These are phyloP conservation scores for Drosophila meridionalis DNA, from an alignment of 2,888 invertebrate species.

Conservation along the genomic window DNA sequence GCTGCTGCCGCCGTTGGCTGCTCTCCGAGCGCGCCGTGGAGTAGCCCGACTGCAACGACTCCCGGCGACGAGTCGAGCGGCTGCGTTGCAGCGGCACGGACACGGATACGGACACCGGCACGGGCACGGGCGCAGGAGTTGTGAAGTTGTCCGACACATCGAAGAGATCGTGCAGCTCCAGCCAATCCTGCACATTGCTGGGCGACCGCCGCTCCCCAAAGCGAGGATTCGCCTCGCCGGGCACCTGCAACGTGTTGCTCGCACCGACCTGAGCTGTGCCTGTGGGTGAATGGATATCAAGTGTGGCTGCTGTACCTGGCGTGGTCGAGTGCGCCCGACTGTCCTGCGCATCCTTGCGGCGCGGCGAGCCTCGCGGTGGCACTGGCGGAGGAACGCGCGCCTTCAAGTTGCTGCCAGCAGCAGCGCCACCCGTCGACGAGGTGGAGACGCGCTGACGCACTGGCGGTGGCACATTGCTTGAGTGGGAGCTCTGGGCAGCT, in stretches of 20 bases:
- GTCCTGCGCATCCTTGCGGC: slow-evolving; percentile 84
- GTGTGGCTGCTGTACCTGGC: slow-evolving; percentile 73
- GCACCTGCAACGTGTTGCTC: slow-evolving; percentile 60
- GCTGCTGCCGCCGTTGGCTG: slow-evolving; percentile 61
- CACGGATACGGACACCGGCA: no score
- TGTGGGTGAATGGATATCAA: slow-evolving; percentile 36
- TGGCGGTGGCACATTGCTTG: slow-evolving; percentile 66
- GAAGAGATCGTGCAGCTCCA: slow-evolving; percentile 83
- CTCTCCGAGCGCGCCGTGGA: slow-evolving; percentile 76
- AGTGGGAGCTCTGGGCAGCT: slow-evolving; percentile 16
- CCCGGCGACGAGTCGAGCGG: slow-evolving; percentile 58
- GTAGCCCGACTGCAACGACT: slow-evolving; percentile 70
- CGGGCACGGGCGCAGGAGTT: slow-evolving; percentile 8
- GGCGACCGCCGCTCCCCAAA: slow-evolving; percentile 84
- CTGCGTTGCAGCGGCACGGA: slow-evolving; percentile 22
- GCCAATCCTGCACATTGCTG: slow-evolving; percentile 84
- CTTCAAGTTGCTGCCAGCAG: slow-evolving; percentile 85
- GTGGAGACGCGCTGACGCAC: slow-evolving; percentile 85
- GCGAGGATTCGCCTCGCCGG: slow-evolving; percentile 72
- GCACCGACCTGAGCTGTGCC: slow-evolving; percentile 13
- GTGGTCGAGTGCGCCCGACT: slow-evolving; percentile 64
- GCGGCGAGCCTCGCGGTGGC: slow-evolving; percentile 93
- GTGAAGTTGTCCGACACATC: slow-evolving; percentile 50
- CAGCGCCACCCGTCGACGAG: slow-evolving; percentile 84
- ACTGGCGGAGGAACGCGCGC: slow-evolving; percentile 94